Conservation (phyloP, 2,113 vertebrate species). For the Centrocercus urophasianus region DNA sequence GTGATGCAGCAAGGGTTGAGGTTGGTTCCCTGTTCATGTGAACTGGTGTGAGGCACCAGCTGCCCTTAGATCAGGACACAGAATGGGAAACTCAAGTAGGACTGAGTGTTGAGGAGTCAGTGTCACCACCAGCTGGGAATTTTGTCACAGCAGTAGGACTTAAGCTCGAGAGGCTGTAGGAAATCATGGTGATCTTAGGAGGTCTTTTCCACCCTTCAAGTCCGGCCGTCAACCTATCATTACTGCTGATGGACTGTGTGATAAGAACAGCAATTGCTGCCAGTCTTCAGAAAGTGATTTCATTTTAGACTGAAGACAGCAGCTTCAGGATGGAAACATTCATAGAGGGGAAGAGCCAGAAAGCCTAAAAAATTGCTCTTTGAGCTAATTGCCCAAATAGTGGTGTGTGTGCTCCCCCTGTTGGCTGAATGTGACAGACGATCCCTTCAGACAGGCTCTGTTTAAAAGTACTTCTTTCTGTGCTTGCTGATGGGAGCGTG, state of each 20-base stretch:
- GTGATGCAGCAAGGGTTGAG: fast-evolving
- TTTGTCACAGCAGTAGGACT: neutral
- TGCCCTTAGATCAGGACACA: neutral
- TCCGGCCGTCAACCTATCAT: neutral
- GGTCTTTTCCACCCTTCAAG: no score
- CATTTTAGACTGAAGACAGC: neutral
- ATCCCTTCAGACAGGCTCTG: neutral
- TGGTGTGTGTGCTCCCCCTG: conserved; percentile 52
- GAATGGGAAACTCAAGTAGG: neutral
- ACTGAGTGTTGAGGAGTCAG: neutral
- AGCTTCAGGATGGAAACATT: neutral
- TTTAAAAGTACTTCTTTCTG: neutral
- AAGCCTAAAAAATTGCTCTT: neutral
- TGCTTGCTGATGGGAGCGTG: neutral
- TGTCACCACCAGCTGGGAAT: neutral
- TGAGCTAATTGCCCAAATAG: neutral
- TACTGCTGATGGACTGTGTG: neutral
- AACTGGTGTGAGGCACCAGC: neutral
- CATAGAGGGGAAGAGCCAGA: neutral
- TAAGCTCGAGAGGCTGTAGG: neutral
- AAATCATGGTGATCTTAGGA: neutral
- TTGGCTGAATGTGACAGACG: neutral
- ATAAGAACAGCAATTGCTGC: conserved; percentile 2
- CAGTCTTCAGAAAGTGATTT: neutral
- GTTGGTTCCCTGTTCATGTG: neutral